phyloP scores from a whole-genome alignment of 2,797 vertebrate species.

The Neosalanx taihuensis region DNA sequence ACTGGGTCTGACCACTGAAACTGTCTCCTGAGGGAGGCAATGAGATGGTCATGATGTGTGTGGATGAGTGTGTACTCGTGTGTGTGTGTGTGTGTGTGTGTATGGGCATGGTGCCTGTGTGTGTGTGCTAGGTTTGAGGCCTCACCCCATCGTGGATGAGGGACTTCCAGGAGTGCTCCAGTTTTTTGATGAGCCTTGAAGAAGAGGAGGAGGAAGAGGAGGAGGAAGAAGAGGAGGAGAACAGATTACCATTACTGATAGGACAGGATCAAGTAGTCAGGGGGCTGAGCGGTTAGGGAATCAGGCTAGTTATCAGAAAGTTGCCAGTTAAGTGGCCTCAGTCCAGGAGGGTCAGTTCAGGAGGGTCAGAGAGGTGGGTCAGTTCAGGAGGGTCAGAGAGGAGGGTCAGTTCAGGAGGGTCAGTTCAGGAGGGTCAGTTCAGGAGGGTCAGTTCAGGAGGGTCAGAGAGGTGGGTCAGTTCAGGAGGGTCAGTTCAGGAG shows the following conservation, averaged over 20 bases:
- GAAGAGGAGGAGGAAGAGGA: slow-evolving; percentile 35
- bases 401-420: no score
- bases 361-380: no score
- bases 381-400: no score
- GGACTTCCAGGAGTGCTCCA: slow-evolving; percentile 98
- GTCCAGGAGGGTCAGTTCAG: no score
- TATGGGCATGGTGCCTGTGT: neutral
- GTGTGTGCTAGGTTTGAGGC: neutral
- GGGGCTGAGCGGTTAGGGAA: no score
- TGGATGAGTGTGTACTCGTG: neutral
- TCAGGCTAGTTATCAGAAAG: no score
- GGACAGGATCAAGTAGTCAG: neutral
- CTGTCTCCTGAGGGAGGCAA: slow-evolving; percentile 80
- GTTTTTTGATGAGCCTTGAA: slow-evolving; percentile 91
- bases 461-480: no score
- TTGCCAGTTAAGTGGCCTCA: no score
- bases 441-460: no score
- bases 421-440: no score
- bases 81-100: neutral
- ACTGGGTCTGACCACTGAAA: slow-evolving; percentile 93
- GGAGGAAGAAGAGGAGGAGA: neutral
- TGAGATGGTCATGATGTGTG: neutral
- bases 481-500: no score
- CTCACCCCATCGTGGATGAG: slow-evolving; percentile 96
- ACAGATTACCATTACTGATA: neutral